Percentiles rank a stretch among this genome's conserved stretches.
These are phyloP conservation scores for Grammomys dolichurus DNA, from an alignment of 2,113 vertebrate genomes.

Conservation along the genomic window DNA sequence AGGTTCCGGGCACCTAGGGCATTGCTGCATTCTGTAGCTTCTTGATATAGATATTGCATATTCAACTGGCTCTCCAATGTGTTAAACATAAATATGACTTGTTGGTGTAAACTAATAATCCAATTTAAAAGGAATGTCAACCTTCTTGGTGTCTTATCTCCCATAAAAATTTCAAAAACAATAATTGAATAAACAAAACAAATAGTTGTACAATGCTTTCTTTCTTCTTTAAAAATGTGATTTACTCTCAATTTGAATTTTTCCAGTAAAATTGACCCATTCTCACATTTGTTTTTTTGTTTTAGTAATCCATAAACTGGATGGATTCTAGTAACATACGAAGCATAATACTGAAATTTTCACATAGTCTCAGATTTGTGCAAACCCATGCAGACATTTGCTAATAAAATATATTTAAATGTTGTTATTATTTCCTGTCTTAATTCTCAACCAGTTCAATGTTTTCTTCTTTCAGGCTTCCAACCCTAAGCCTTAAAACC, in stretches of 20 bases:
- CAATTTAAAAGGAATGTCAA: not conserved
- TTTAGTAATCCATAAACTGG: not conserved
- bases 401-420: constrained; percentile 52
- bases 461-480: constrained; percentile 46
- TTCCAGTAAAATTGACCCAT: not conserved
- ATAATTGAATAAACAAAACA: constrained; percentile 33
- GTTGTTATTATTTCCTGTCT: constrained; percentile 57
- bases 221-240: not conserved
- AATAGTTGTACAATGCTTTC: not conserved
- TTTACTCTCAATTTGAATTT: constrained; percentile 46
- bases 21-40: not conserved
- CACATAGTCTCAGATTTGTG: constrained; percentile 22
- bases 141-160: not conserved
- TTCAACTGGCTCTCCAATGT: not conserved
- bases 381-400: constrained; percentile 49
- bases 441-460: constrained; percentile 47
- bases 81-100: constrained; percentile 3
- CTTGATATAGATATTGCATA: not conserved
- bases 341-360: constrained; percentile 10
- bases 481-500: not conserved
- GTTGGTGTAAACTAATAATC: not conserved
- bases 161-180: not conserved
- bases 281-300: constrained; percentile 31
- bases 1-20: not conserved
- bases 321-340: constrained; percentile 8